Evolutionary conservation across 1,140 invertebrate species (phyloP).

Genomic region (Drosophila santomea): DNA sequence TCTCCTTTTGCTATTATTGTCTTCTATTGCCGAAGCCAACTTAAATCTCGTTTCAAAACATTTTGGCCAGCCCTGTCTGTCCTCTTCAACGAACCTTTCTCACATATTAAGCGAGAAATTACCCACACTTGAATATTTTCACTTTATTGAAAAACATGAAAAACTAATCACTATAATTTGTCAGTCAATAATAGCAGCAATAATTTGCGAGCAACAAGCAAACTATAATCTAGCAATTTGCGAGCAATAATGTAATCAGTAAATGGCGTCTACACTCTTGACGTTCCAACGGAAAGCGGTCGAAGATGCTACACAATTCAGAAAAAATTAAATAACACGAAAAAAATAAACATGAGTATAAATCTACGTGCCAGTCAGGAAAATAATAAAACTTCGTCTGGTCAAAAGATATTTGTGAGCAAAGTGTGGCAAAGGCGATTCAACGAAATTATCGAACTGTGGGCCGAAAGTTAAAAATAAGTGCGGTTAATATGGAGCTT

Average conservation of each 20-base stretch:
- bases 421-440: constrained; percentile 52
- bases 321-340: constrained; percentile 43
- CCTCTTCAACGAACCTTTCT: constrained; percentile 9
- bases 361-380: constrained; percentile 77
- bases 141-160: constrained; percentile 55
- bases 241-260: constrained; percentile 79
- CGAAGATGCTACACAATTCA: constrained; percentile 57
- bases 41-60: not conserved
- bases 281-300: constrained; percentile 44
- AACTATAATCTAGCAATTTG: constrained; percentile 80
- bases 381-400: constrained; percentile 76
- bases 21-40: not conserved
- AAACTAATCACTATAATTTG: constrained; percentile 79
- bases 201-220: constrained; percentile 57
- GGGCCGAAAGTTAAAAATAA: constrained; percentile 2
- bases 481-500: not conserved
- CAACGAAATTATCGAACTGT: constrained; percentile 36
- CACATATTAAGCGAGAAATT: constrained; percentile 47
- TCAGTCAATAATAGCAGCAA: constrained; percentile 62
- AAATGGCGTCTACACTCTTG: constrained; percentile 76
- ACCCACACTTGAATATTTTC: constrained; percentile 33
- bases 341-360: constrained; percentile 77
- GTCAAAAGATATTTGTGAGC: constrained; percentile 38
- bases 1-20: not conserved
- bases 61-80: not conserved